Base-by-base conservation (phyloP, 2,113 vertebrate genomes). In the Paracanthobrama guichenoti region DNA sequence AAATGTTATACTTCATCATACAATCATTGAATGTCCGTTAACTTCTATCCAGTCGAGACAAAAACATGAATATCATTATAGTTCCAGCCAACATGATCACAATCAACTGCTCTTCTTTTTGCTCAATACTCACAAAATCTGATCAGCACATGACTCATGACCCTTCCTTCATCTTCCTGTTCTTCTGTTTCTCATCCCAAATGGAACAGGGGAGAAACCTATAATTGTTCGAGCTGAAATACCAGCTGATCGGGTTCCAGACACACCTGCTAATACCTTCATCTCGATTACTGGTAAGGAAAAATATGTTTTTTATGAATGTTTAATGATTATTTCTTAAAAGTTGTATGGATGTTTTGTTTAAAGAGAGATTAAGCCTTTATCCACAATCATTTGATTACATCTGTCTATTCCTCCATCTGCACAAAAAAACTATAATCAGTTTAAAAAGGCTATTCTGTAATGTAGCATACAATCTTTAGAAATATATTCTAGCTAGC, bases 271-370 rank as follows among this genome's bases (percentile, higher is more conserved):
- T 0, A 79, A 88, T 22, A 91, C 91, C 3, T 88, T 85, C 60
- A 81, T 94, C 88, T 88, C 87, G 0, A 75, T 93, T 60, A 87
- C 90, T 81, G 91, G 92, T 91, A 85, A 72, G 26, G 31, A 42
- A 8, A 60, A 50, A 4, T 0, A 5, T 0, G 1, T 4, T 39
- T 69, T n/a, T 69, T 20, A 67, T 16, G 1, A 26, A 50, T 46
- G 4, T 62, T 22, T n/a, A 66, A 7, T 44, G 42, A 59, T 35
- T 60, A 44, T 53, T 77, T 42, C 20, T 66, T 67, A 18, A 3
- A 28, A 1, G 5, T 16, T 66, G 26, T 7, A 14, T 64, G 26
- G 2, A 16, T 66, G 13, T 16, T 31, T 66, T 66, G 1, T 7
- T 66, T 66, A 16, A 14, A 28, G 24, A 28, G 24, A 64, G 13